Evolutionary conservation across 2,797 vertebrate species (phyloP).

Genomic region (Premnoplex brunnescens): DNA sequence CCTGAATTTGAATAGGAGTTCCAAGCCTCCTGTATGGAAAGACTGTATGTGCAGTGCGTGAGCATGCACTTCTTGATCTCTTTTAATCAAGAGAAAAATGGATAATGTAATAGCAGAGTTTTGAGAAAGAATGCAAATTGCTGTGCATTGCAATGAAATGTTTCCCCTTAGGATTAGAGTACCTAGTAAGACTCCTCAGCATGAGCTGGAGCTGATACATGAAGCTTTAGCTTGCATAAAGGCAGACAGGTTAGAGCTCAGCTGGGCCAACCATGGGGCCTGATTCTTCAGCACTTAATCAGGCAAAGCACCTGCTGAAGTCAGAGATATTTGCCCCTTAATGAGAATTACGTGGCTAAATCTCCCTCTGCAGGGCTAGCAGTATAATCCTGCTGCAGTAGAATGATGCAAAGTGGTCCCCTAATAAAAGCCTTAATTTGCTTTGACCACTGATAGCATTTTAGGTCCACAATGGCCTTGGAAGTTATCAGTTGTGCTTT

Average conservation of each 20-base stretch:
- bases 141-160: slow-evolving; percentile 42
- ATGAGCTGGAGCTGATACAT: background rate
- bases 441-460: slow-evolving; percentile 43
- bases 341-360: slow-evolving; percentile 57
- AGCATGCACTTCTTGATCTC: slow-evolving; percentile 8
- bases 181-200: slow-evolving; percentile 2
- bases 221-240: slow-evolving; percentile 16
- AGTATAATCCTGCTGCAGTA: slow-evolving; percentile 26
- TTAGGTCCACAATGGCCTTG: slow-evolving; percentile 10
- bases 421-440: slow-evolving; percentile 56
- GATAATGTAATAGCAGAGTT: slow-evolving; percentile 26
- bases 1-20: slow-evolving; percentile 12
- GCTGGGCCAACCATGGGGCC: slow-evolving; percentile 12
- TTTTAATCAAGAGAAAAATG: slow-evolving; percentile 56
- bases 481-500: slow-evolving; percentile 35
- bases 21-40: slow-evolving; percentile 35
- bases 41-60: background rate
- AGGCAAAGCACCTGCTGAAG: slow-evolving; percentile 33
- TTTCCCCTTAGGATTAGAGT: slow-evolving; percentile 50
- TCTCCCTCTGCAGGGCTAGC: slow-evolving; percentile 27
- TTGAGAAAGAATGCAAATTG: slow-evolving; percentile 41
- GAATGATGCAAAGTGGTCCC: slow-evolving; percentile 18
- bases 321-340: slow-evolving; percentile 42
- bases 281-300: slow-evolving; percentile 42
- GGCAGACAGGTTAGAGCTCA: slow-evolving; percentile 22